A percentile compares a stretch with the other conserved stretches of the same genome.
Conservation (phyloP, 2,888 invertebrate genomes). For the Seladonia tumulorum region DNA sequence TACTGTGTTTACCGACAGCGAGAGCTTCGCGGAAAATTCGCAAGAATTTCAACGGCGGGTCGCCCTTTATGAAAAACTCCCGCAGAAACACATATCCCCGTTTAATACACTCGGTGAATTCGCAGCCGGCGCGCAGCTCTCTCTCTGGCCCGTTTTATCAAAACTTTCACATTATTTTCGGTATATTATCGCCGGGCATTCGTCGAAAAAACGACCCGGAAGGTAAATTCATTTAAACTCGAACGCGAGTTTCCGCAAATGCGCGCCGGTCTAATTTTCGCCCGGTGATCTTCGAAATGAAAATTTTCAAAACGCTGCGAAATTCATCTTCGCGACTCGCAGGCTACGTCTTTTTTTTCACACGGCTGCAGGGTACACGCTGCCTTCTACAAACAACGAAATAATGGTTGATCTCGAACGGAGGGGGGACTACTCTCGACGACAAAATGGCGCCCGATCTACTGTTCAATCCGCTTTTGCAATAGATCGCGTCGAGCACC, state of each 20-base stretch:
- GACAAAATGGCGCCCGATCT: not conserved
- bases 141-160: slow-evolving; percentile 5
- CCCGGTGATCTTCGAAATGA: not conserved
- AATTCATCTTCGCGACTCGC: not conserved
- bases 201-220: slow-evolving; percentile 13
- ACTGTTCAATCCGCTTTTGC: not conserved
- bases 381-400: not conserved
- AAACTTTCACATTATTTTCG: slow-evolving; percentile 22
- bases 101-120: slow-evolving; percentile 25
- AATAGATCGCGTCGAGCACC: not conserved
- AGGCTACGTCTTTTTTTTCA: not conserved
- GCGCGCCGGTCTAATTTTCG: not conserved
- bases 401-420: not conserved
- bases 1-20: not conserved
- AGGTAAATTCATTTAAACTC: slow-evolving; percentile 19
- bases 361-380: not conserved
- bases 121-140: not conserved
- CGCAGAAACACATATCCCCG: slow-evolving; percentile 18
- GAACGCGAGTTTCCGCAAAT: not conserved
- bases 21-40: not conserved
- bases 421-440: not conserved
- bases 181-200: not conserved
- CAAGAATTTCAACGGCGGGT: slow-evolving; percentile 1
- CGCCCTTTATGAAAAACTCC: slow-evolving; percentile 32
- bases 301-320: not conserved